Percentiles rank a stretch among this genome's conserved stretches.
Conservation (phyloP, 2,888 invertebrate species). For the Heliconius ethilla region DNA sequence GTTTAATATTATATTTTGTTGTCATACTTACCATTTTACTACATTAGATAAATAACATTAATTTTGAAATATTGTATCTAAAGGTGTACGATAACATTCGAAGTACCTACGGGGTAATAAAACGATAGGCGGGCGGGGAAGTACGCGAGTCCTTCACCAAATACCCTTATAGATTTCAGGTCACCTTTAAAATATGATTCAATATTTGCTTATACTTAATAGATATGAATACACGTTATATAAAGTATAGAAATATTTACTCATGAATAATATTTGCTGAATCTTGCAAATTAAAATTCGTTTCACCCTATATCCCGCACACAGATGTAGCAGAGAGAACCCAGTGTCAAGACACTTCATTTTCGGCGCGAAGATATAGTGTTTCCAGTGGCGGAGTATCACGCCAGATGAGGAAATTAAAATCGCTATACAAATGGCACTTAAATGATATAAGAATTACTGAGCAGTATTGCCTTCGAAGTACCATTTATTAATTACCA, state of each 20-base stretch:
- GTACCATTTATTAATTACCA: too few species aligned
- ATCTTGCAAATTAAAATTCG: too few species aligned
- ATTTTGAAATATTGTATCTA: too few species aligned
- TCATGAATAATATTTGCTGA: too few species aligned
- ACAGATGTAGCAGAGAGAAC: too few species aligned
- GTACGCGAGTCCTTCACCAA: slow-evolving; percentile 5
- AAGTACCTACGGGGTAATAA: background rate
- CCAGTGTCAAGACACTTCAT: background rate
- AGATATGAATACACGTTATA: background rate
- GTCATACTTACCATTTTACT: too few species aligned
- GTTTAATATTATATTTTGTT: too few species aligned
- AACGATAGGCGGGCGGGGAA: slow-evolving; percentile 21
- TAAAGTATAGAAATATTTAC: too few species aligned
- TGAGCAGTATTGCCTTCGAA: too few species aligned
- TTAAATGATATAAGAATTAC: too few species aligned
- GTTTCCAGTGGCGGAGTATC: background rate
- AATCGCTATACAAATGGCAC: background rate
- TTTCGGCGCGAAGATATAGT: background rate
- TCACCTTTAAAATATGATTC: background rate
- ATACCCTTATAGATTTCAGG: slow-evolving; percentile 1
- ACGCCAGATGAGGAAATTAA: background rate
- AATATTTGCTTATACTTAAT: background rate
- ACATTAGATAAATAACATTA: too few species aligned
- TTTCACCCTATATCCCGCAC: too few species aligned
- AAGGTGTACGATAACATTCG: background rate